Evolutionary conservation across 2,797 vertebrate species (phyloP).

Genomic region (Echeneis naucrates): DNA sequence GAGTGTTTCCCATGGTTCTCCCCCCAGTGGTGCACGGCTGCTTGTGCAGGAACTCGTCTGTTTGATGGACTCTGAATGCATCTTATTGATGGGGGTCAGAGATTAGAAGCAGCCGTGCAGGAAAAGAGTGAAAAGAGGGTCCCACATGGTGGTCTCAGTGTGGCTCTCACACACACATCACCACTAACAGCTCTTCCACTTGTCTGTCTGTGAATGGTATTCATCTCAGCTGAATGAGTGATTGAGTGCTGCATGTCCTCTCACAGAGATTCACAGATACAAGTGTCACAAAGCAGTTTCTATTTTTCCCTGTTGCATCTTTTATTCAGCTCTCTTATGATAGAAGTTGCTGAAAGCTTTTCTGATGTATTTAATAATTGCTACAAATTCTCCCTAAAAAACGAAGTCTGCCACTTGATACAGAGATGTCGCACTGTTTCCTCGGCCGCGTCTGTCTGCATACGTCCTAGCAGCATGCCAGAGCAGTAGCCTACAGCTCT

Average conservation of each 20-base stretch:
- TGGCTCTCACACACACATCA: slow-evolving; percentile 62
- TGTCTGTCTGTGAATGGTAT: slow-evolving; percentile 81
- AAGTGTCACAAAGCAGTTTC: slow-evolving; percentile 2
- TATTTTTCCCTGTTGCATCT: neutral
- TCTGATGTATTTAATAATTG: neutral
- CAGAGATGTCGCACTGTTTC: slow-evolving; percentile 9
- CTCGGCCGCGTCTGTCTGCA: slow-evolving; percentile 53
- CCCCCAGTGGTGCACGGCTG: slow-evolving; percentile 79
- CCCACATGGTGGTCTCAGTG: slow-evolving; percentile 69
- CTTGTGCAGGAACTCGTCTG: slow-evolving; percentile 82
- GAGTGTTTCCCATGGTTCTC: slow-evolving; percentile 84
- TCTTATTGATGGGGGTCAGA: slow-evolving; percentile 89
- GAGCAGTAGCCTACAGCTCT: slow-evolving; percentile 10
- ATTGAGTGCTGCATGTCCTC: slow-evolving; percentile 59
- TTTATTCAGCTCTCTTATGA: neutral
- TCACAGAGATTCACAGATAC: slow-evolving; percentile 20
- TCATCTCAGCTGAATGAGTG: slow-evolving; percentile 65
- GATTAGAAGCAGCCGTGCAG: slow-evolving; percentile 82
- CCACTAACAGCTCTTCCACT: slow-evolving; percentile 81
- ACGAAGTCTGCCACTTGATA: slow-evolving; percentile 12
- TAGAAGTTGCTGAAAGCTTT: slow-evolving; percentile 7
- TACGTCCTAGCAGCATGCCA: slow-evolving; percentile 34
- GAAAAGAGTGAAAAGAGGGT: slow-evolving; percentile 77
- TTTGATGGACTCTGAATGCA: slow-evolving; percentile 87
- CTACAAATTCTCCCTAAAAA: neutral